Evolutionary conservation across 1,140 invertebrate genomes (phyloP).

Genomic region (Zaprionus kolodkinae): DNA sequence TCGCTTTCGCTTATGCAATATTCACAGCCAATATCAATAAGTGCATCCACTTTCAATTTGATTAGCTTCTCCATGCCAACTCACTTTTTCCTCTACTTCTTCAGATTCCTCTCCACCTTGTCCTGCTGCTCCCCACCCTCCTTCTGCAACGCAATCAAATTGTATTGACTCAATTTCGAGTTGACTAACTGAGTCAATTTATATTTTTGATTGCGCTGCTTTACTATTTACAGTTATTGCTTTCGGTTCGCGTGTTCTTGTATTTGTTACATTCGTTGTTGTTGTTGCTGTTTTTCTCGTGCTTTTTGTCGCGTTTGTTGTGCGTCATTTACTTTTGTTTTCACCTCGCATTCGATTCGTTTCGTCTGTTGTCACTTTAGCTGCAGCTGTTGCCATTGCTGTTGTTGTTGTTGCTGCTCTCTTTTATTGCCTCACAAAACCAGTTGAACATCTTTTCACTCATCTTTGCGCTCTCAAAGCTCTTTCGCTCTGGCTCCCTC

Average conservation of each 20-base stretch:
- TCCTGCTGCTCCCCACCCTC: background rate
- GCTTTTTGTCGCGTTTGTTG: slow-evolving; percentile 70
- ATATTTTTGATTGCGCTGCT: slow-evolving; percentile 51
- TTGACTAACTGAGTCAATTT: slow-evolving; percentile 81
- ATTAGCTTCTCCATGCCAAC: slow-evolving; percentile 22
- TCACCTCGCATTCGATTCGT: slow-evolving; percentile 52
- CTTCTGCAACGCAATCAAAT: slow-evolving; percentile 16
- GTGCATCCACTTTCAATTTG: slow-evolving; percentile 26
- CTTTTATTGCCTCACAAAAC: slow-evolving; percentile 69
- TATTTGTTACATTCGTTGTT: slow-evolving; percentile 37
- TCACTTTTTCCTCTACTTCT: background rate
- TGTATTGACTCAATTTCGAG: slow-evolving; percentile 50
- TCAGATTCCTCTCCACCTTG: background rate
- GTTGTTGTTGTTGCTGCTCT: slow-evolving; percentile 25
- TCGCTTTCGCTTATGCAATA: slow-evolving; percentile 22
- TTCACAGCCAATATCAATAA: slow-evolving; percentile 20
- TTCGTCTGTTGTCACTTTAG: slow-evolving; percentile 33
- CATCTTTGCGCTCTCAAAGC: slow-evolving; percentile 30
- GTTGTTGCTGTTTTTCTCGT: slow-evolving; percentile 20
- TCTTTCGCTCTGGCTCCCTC: background rate
- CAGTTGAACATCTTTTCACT: slow-evolving; percentile 66
- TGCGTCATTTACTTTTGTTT: slow-evolving; percentile 69
- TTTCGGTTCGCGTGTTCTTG: slow-evolving; percentile 11
- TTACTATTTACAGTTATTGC: slow-evolving; percentile 41
- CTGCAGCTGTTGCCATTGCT: slow-evolving; percentile 1